These are phyloP conservation scores for Halcyon smyrnensis DNA, from an alignment of 2,797 vertebrate species.

Conservation along the genomic window DNA sequence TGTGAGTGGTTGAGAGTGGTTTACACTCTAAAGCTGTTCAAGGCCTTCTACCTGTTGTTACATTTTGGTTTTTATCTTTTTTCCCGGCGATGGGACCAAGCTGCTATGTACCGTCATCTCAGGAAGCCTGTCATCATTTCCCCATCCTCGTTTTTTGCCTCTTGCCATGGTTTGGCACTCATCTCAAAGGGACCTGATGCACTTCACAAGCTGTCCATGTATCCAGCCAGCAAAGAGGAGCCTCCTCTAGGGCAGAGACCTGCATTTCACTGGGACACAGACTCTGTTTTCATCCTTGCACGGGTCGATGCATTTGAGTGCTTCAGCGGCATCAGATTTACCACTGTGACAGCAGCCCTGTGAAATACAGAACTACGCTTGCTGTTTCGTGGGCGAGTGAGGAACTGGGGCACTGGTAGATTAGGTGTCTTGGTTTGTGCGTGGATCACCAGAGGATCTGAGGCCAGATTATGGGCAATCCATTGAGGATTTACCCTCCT, in stretches of 20 bases:
- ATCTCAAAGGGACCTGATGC: background rate
- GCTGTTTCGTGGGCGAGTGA: background rate
- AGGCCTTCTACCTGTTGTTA: conserved; percentile 35
- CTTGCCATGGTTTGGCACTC: background rate
- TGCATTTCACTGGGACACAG: background rate
- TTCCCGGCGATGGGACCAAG: background rate
- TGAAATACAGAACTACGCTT: background rate
- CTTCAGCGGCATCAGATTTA: background rate
- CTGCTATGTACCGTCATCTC: background rate
- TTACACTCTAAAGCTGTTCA: conserved; percentile 22
- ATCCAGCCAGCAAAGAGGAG: background rate
- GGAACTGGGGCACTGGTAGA: background rate
- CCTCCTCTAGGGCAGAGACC: background rate
- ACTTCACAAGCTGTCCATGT: background rate
- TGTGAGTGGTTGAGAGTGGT: background rate
- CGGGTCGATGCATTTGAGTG: background rate
- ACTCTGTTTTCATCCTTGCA: background rate
- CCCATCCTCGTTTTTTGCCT: background rate
- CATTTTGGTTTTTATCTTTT: background rate
- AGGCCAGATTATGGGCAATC: background rate
- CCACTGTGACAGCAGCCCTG: background rate
- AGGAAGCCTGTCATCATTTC: conserved; percentile 50
- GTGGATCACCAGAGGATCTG: background rate
- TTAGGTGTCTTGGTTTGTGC: background rate
- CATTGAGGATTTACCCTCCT: background rate